Evolutionary conservation across 2,888 invertebrate genomes (phyloP), one percentile per base, ranked within the genome.

Genomic region (Zaprionus lineosus): DNA sequence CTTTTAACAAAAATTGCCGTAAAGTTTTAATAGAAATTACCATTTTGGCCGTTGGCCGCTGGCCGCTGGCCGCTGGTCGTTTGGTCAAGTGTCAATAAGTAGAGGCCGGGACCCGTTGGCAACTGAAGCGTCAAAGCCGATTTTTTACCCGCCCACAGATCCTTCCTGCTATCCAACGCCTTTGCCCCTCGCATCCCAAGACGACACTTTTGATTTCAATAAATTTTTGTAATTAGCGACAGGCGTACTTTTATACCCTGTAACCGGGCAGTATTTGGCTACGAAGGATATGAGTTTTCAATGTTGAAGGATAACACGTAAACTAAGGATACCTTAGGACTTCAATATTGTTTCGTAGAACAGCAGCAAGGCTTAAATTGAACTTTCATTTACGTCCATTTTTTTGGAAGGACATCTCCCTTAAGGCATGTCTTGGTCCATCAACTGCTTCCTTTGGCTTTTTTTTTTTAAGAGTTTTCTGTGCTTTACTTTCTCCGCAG

Each of bases 21-120:
- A 77, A 78, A 81, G 73, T 78, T 78, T 75, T 81, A 81, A 81
- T 77, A 81, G 78, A 75, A 78, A 81, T 78, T 81, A 78, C 67
- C 78, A 78, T 81, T 77, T 81, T 75, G 73, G 74, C 64, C 60
- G 64, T 62, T 73, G 74, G 70, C 60, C 81, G 77, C 65, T 81
- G 73, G 81, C 64, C 60, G 64, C 64, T 73, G 74, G 70, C 64
- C 60, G 64, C 64, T 73, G 74, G 70, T 62, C 81, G 77, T 67
- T 81, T 75, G 81, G 81, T 79, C 81, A 78, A 78, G 81, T 78
- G 78, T 78, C 78, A 78, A 78, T 81, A 78, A 78, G 75, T 73
- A 51, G 76, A 46, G 29, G 14, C 53, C 56, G 15, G 44, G 52
- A 59, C 59, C 53, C 55, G 41, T 18, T 26, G 41, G 19, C 21